Evolutionary conservation across 2,888 invertebrate genomes (phyloP).

Genomic region (Drosophila peninsularis): DNA sequence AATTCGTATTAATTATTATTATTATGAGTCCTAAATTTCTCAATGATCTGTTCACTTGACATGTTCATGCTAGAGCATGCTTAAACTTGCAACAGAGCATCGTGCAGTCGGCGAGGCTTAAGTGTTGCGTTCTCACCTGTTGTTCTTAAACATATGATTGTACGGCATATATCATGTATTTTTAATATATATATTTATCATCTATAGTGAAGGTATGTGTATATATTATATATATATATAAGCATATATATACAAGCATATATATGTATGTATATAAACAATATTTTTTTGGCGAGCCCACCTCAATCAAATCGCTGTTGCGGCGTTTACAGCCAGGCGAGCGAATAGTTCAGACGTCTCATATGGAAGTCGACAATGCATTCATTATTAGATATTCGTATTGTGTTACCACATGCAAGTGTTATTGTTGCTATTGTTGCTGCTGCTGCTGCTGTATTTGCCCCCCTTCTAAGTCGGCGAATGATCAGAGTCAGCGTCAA

Average conservation of each 20-base stretch:
- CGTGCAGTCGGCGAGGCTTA: background rate
- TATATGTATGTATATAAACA: background rate
- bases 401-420: background rate
- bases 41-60: too few relatives aligned
- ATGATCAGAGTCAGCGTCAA: conserved; percentile 33
- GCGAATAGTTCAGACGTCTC: conserved; percentile 10
- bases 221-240: too few relatives aligned
- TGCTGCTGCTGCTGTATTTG: conserved; percentile 4
- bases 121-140: background rate
- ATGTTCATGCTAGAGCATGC: too few relatives aligned
- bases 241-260: background rate
- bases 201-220: background rate
- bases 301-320: conserved; percentile 67
- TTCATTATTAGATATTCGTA: conserved; percentile 58
- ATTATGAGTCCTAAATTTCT: too few relatives aligned
- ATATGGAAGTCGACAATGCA: conserved; percentile 40
- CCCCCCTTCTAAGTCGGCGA: conserved; percentile 10
- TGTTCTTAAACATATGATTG: conserved; percentile 4
- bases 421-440: conserved; percentile 1
- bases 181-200: background rate
- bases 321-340: conserved; percentile 23
- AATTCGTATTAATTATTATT: too few relatives aligned
- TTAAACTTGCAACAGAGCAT: background rate
- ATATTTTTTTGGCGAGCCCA: conserved; percentile 49
- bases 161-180: background rate